Evolutionary conservation across 2,113 vertebrate genomes (phyloP).

Genomic region (Tretioscincus oriximinensis): DNA sequence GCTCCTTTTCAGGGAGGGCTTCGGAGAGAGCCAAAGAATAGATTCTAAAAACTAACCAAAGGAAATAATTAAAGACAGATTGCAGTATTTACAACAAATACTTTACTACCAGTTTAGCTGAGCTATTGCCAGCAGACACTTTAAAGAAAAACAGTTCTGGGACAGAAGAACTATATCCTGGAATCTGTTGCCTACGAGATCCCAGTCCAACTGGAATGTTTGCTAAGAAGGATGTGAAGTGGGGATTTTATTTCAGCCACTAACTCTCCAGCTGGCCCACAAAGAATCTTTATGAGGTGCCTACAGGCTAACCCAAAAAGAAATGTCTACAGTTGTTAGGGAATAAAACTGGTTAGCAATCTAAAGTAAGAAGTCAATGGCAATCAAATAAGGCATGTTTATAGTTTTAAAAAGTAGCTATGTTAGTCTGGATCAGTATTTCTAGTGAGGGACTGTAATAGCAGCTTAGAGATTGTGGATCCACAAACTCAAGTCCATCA

Average conservation of each 20-base stretch:
- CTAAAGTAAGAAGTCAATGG: too few species aligned
- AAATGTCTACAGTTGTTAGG: not conserved
- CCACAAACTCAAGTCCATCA: too few species aligned
- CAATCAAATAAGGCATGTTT: too few species aligned
- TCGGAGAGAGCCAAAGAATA: not conserved
- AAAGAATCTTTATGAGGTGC: not conserved
- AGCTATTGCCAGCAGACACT: constrained; percentile 25
- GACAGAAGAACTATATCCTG: not conserved
- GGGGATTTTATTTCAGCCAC: not conserved
- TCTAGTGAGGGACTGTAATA: too few species aligned
- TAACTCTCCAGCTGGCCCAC: not conserved
- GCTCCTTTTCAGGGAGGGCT: constrained; percentile 24
- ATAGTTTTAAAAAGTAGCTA: too few species aligned
- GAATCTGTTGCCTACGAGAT: not conserved
- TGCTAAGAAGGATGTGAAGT: not conserved
- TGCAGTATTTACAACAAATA: constrained; percentile 6
- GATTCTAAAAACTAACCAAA: constrained; percentile 9
- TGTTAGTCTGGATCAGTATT: too few species aligned
- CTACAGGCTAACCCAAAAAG: constrained; percentile 23
- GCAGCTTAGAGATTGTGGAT: too few species aligned
- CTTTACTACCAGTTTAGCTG: not conserved
- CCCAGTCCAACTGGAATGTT: not conserved
- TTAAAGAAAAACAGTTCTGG: not conserved
- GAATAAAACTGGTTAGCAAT: not conserved
- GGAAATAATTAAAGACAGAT: constrained; percentile 23